Evolutionary conservation across 2,113 vertebrate species (phyloP), one percentile per base, ranked within the genome.

Genomic region (Apus apus): DNA sequence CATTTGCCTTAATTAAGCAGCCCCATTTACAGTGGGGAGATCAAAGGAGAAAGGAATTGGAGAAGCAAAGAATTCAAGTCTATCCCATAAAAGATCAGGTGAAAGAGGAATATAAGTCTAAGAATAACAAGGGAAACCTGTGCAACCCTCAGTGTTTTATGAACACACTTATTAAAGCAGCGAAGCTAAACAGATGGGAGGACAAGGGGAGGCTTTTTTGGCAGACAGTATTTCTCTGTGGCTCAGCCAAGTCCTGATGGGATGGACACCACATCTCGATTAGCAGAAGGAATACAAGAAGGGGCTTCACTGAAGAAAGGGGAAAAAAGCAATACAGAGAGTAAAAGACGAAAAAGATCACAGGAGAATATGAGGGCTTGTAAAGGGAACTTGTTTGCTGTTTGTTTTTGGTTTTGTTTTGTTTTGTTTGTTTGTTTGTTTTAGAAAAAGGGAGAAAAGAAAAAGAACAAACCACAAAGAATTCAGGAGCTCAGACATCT

Each of bases 91-190:
- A 96, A 90, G 66, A 96, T 43, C 66, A 90, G 70, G 85, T 85
- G 50, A 65, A 96, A 79, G 60, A 86, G 57, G 34, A 93, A 96
- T 75, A 87, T 93, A 94, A 89, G 50, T 72, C 65, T 92, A 84
- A 94, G 84, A 94, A 94, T 88, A 91, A 93, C 72, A 91, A 87
- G 29, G 58, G 27, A 94, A 96, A 95, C 76, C 85, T 89, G 83
- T 74, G 26, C 62, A 93, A 36, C 32, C 34, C 34, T 78, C n/a
- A 34, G 4, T 58, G 72, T 83, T 84, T 91, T 83, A 92, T 83
- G 80, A 85, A 89, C 48, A 43, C 3, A 0, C 21, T 87, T 81
- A 85, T 80, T 93, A 94, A 90, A 93, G 50, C 53, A 84, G 51
- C 36, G 93, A 38, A 93, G 64, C 14, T 43, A 90, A 83, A 57